These are phyloP conservation scores for Spizella passerina DNA, from an alignment of 2,797 vertebrate genomes.

Conservation along the genomic window DNA sequence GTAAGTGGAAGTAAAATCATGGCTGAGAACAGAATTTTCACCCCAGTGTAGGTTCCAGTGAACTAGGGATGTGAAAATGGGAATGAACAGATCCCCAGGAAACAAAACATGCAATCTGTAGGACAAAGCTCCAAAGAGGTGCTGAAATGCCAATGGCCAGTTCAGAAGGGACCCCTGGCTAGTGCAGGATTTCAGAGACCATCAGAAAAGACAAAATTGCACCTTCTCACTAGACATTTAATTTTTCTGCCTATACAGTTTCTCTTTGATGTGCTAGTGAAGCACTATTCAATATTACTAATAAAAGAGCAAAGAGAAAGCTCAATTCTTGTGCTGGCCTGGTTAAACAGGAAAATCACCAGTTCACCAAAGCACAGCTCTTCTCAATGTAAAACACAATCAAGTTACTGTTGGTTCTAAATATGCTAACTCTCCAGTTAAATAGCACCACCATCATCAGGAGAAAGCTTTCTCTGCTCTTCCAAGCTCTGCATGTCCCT, in stretches of 20 bases:
- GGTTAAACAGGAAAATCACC: not conserved
- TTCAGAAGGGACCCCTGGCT: not conserved
- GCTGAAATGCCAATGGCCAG: not conserved
- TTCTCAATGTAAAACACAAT: not conserved
- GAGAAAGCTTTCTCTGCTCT: not conserved
- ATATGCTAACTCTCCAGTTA: not conserved
- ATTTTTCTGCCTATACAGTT: not conserved
- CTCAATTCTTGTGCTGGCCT: not conserved
- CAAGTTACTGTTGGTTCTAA: not conserved
- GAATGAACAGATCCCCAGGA: not conserved
- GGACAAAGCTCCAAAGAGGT: not conserved
- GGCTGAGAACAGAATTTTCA: not conserved
- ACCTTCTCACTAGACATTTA: not conserved
- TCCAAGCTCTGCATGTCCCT: not conserved
- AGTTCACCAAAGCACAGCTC: not conserved
- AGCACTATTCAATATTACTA: not conserved
- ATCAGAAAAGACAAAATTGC: not conserved
- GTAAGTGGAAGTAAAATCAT: not conserved
- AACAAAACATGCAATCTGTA: not conserved
- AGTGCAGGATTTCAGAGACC: not conserved
- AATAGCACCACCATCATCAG: not conserved
- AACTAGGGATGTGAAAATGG: not conserved
- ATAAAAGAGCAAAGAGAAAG: not conserved
- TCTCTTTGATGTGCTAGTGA: not conserved
- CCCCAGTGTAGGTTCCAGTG: not conserved